Evolutionary conservation across 2,113 vertebrate species (phyloP).

Genomic region (Corythornis madagascariensis): DNA sequence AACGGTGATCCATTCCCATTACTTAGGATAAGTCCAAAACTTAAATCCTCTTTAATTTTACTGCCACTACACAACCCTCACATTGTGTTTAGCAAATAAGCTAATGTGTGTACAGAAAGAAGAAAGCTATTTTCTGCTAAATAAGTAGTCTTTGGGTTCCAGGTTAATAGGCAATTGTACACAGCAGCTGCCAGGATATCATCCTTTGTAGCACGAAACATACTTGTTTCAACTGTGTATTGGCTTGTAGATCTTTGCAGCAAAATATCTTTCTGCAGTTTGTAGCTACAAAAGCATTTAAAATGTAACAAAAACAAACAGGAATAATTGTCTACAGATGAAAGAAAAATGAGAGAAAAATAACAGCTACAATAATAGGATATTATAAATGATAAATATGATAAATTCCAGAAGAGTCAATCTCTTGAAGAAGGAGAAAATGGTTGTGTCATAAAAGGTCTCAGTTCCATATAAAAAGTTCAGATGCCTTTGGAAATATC

Average conservation of each 20-base stretch:
- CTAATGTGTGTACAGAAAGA: not conserved
- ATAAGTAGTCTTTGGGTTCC: not conserved
- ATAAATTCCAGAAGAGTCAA: not conserved
- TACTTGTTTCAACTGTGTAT: not conserved
- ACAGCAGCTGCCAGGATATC: not conserved
- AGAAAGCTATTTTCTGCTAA: not conserved
- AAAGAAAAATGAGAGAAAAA: not conserved
- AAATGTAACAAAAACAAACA: not conserved
- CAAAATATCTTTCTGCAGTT: not conserved
- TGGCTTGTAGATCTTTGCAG: not conserved
- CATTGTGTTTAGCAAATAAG: constrained; percentile 11
- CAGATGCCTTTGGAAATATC: not conserved
- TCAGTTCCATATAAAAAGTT: not conserved
- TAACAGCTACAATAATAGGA: not conserved
- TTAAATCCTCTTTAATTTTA: constrained; percentile 14
- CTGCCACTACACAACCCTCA: not conserved
- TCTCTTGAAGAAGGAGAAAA: not conserved
- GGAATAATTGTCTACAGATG: not conserved
- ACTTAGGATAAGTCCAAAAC: not conserved
- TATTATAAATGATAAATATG: not conserved
- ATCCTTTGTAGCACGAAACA: not conserved
- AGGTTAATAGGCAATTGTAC: not conserved
- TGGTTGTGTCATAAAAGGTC: not conserved
- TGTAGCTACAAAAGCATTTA: not conserved
- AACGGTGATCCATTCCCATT: not conserved